phyloP scores from a whole-genome alignment of 2,888 invertebrate species.

The Heliconius hortense region DNA sequence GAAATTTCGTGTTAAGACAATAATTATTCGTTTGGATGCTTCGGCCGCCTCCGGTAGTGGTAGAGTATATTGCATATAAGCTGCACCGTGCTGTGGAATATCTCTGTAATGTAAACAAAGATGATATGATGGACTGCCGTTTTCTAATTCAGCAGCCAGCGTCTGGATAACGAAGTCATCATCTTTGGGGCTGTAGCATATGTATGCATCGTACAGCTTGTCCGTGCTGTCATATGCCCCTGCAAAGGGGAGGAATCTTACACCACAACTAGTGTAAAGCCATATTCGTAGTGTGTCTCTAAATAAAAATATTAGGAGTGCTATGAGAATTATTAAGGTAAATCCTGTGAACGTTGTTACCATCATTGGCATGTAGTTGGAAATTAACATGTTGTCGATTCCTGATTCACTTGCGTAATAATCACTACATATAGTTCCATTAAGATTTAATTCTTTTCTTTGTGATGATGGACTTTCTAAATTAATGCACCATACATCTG shows the following conservation, averaged over 20 bases:
- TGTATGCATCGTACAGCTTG: conserved; percentile 95
- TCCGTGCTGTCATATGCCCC: conserved; percentile 90
- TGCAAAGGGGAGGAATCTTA: conserved; percentile 89
- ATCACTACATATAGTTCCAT: conserved; percentile 92
- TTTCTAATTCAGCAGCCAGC: conserved; percentile 92
- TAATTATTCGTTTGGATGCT: conserved; percentile 91
- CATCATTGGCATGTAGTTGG: conserved; percentile 92
- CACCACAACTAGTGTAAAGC: conserved; percentile 93
- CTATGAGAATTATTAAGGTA: conserved; percentile 87
- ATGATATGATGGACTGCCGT: conserved; percentile 89
- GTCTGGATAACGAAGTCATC: conserved; percentile 94
- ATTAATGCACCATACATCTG: conserved; percentile 90
- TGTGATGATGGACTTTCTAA: conserved; percentile 85
- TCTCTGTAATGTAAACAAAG: conserved; percentile 95
- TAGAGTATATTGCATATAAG: conserved; percentile 87
- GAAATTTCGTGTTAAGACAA: conserved; percentile 93
- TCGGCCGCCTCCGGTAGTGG: conserved; percentile 93
- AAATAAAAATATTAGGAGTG: conserved; percentile 91
- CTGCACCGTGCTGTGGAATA: conserved; percentile 86
- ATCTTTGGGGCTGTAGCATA: conserved; percentile 96
- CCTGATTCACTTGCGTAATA: conserved; percentile 91
- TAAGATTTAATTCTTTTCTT: conserved; percentile 89
- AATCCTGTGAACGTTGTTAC: conserved; percentile 89
- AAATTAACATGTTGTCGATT: conserved; percentile 90
- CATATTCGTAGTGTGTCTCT: conserved; percentile 93